These are phyloP conservation scores for Brachionus rubens DNA, from an alignment of 1,140 invertebrate species.

Conservation along the genomic window DNA sequence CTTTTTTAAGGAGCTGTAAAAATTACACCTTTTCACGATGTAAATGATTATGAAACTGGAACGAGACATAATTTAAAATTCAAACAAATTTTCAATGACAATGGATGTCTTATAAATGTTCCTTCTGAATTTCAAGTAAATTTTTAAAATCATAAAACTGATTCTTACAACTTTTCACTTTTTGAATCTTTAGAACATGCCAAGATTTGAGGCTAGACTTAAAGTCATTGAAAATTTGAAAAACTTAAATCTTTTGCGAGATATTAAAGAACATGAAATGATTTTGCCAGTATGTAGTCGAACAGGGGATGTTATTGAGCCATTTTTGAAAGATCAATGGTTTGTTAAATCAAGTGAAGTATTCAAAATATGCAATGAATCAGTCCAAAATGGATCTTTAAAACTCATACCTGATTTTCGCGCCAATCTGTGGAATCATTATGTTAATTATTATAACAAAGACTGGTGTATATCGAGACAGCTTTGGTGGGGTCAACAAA, in stretches of 20 bases:
- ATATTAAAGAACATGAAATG: slow-evolving; percentile 45
- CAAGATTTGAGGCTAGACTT: slow-evolving; percentile 52
- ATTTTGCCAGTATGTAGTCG: slow-evolving; percentile 49
- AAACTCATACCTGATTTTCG: slow-evolving; percentile 48
- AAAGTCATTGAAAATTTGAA: slow-evolving; percentile 18
- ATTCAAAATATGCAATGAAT: slow-evolving; percentile 48
- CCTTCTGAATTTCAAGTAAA: background rate
- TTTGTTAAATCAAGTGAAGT: slow-evolving; percentile 48
- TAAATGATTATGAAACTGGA: slow-evolving; percentile 47
- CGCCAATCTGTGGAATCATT: slow-evolving; percentile 47
- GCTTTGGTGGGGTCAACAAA: slow-evolving; percentile 51
- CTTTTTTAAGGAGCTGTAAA: slow-evolving; percentile 47
- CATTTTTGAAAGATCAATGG: slow-evolving; percentile 51
- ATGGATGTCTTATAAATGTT: slow-evolving; percentile 34
- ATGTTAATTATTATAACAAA: background rate
- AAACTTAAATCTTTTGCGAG: slow-evolving; percentile 32
- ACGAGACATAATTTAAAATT: slow-evolving; percentile 16
- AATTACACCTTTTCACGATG: slow-evolving; percentile 48
- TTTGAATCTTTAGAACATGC: slow-evolving; percentile 47
- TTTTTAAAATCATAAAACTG: background rate
- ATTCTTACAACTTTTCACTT: background rate
- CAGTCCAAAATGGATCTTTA: slow-evolving; percentile 47
- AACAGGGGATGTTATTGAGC: slow-evolving; percentile 51
- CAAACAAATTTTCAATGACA: slow-evolving; percentile 40
- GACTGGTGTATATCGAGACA: slow-evolving; percentile 52